These are phyloP conservation scores for Subacronicta megacephala DNA, from an alignment of 2,888 invertebrate genomes.

Conservation along the genomic window DNA sequence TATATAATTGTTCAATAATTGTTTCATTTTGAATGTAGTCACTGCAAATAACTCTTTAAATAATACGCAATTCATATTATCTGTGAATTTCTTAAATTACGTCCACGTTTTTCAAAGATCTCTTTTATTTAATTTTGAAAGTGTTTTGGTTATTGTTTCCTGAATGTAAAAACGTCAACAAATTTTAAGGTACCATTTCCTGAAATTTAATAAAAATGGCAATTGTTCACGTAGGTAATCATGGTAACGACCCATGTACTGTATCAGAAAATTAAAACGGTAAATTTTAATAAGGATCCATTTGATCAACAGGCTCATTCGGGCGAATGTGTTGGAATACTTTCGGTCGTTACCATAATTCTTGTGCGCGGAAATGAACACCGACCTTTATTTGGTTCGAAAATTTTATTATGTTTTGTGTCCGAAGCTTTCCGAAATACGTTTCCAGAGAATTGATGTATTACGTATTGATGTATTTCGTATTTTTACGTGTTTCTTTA, in stretches of 20 bases:
- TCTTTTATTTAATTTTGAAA: too few species aligned
- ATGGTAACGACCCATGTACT: slow-evolving; percentile 11
- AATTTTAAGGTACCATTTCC: not conserved
- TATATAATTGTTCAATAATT: too few species aligned
- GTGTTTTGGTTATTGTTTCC: too few species aligned
- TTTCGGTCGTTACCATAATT: slow-evolving; percentile 25
- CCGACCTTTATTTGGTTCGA: slow-evolving; percentile 13
- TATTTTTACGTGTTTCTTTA: too few species aligned
- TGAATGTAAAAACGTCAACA: not conserved
- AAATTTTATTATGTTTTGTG: slow-evolving; percentile 10
- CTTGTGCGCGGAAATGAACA: slow-evolving; percentile 17
- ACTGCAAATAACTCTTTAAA: too few species aligned
- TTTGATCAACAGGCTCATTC: slow-evolving; percentile 31
- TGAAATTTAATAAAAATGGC: slow-evolving; percentile 20
- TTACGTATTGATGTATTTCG: too few species aligned
- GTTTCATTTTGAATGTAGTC: too few species aligned
- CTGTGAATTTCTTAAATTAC: too few species aligned
- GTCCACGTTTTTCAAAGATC: too few species aligned
- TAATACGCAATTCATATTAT: too few species aligned
- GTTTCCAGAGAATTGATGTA: too few species aligned
- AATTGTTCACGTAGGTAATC: slow-evolving; percentile 13
- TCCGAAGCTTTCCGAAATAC: not conserved
- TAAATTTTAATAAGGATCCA: slow-evolving; percentile 46
- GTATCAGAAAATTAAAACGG: slow-evolving; percentile 49
- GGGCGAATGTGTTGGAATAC: slow-evolving; percentile 37